Conservation (phyloP, 2,888 invertebrate species). For the Acleris holmiana region DNA sequence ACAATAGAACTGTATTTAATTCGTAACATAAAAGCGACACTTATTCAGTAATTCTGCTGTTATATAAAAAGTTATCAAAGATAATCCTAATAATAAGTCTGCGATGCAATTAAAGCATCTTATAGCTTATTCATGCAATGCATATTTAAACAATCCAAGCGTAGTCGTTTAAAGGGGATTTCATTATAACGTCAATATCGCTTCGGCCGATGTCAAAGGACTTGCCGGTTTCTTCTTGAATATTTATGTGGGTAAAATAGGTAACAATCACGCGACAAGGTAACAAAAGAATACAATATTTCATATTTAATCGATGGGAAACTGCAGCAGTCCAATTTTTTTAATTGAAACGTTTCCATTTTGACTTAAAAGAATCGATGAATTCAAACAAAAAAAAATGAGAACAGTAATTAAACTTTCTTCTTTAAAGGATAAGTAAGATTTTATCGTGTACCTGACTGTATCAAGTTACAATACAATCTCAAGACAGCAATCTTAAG, state of each 20-base stretch:
- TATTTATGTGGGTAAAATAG: conserved; percentile 66
- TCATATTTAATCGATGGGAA: background rate
- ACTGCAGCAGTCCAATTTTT: background rate
- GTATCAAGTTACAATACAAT: too few species aligned
- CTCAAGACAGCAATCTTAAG: too few species aligned
- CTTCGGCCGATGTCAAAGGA: conserved; percentile 57
- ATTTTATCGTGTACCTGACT: too few species aligned
- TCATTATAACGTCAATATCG: conserved; percentile 68
- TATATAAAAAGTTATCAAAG: background rate
- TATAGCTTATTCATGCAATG: conserved; percentile 56
- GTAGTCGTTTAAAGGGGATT: conserved; percentile 58
- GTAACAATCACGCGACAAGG: conserved; percentile 55
- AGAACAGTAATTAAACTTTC: too few species aligned
- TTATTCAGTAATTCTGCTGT: too few species aligned
- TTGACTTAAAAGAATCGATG: background rate
- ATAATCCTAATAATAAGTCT: background rate
- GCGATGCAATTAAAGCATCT: background rate
- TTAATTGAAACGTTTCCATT: background rate
- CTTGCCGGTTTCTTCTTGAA: conserved; percentile 60
- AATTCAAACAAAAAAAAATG: too few species aligned
- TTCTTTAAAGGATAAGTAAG: too few species aligned
- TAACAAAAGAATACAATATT: conserved; percentile 54
- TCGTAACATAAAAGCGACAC: too few species aligned
- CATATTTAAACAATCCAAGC: conserved; percentile 64
- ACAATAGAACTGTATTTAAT: too few species aligned